Conservation (phyloP, 2,113 vertebrate genomes). For the Mormyrus iriodes region DNA sequence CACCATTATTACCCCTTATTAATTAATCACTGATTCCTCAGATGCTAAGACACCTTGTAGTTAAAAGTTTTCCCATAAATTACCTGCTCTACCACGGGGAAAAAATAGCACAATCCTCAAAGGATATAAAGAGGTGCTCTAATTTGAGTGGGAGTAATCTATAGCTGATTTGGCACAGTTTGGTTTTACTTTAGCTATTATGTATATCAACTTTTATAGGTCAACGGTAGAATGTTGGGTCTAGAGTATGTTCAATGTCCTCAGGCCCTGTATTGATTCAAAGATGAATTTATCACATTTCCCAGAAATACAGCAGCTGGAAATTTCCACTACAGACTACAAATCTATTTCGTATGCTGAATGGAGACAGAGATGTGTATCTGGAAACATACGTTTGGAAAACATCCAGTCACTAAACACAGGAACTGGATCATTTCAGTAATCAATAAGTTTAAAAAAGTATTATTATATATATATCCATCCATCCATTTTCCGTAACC, state of each 20-base stretch:
- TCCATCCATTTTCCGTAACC: no score
- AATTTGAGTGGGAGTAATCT: neutral
- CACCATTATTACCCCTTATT: neutral
- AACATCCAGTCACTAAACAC: neutral
- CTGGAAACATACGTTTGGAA: neutral
- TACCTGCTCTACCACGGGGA: neutral
- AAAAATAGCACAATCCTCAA: conserved; percentile 5
- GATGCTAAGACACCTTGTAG: neutral
- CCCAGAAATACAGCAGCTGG: neutral
- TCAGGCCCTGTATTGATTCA: neutral
- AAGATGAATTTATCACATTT: neutral
- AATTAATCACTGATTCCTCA: neutral
- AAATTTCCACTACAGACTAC: neutral
- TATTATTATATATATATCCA: no score
- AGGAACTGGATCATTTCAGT: neutral
- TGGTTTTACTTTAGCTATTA: neutral
- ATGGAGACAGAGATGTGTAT: neutral
- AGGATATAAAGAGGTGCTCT: neutral
- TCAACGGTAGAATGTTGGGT: neutral
- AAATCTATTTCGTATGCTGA: no score
- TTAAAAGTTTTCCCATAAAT: neutral
- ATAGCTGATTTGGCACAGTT: neutral
- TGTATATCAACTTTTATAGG: neutral
- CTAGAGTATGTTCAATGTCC: neutral
- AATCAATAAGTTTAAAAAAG: neutral